phyloP scores from a whole-genome alignment of 2,113 vertebrate genomes.

The Pavo muticus region DNA sequence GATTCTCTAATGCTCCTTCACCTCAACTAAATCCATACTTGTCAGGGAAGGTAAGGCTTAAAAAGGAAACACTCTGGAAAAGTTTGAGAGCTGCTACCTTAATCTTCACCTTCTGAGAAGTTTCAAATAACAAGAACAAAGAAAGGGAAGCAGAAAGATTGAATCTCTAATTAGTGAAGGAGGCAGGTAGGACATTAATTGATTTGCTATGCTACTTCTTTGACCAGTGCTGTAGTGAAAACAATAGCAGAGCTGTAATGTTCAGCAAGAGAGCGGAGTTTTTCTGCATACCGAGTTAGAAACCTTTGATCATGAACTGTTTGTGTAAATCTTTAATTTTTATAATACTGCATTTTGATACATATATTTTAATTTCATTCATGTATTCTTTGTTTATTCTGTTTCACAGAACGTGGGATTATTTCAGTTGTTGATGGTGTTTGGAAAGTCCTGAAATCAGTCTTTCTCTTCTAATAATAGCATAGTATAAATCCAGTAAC shows the following conservation, averaged over 20 bases:
- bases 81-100: slow-evolving; percentile 53
- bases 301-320: slow-evolving; percentile 41
- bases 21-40: slow-evolving; percentile 50
- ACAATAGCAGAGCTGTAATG: slow-evolving; percentile 43
- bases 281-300: not conserved
- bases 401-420: not conserved
- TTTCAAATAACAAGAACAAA: slow-evolving; percentile 75
- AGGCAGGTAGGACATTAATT: slow-evolving; percentile 72
- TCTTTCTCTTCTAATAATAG: not conserved
- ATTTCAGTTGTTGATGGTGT: not conserved
- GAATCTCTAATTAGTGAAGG: slow-evolving; percentile 72
- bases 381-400: not conserved
- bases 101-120: slow-evolving; percentile 71
- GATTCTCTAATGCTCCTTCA: slow-evolving; percentile 57
- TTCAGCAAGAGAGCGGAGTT: not conserved
- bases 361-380: not conserved
- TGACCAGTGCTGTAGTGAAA: slow-evolving; percentile 52
- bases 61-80: slow-evolving; percentile 62
- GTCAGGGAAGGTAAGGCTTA: slow-evolving; percentile 42
- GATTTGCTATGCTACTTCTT: slow-evolving; percentile 65
- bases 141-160: not conserved
- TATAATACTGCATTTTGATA: not conserved
- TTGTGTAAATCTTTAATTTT: not conserved
- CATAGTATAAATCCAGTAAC: not conserved
- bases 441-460: not conserved